Evolutionary conservation across 1,140 invertebrate genomes (phyloP).

Genomic region (Pogonomyrmex californicus): DNA sequence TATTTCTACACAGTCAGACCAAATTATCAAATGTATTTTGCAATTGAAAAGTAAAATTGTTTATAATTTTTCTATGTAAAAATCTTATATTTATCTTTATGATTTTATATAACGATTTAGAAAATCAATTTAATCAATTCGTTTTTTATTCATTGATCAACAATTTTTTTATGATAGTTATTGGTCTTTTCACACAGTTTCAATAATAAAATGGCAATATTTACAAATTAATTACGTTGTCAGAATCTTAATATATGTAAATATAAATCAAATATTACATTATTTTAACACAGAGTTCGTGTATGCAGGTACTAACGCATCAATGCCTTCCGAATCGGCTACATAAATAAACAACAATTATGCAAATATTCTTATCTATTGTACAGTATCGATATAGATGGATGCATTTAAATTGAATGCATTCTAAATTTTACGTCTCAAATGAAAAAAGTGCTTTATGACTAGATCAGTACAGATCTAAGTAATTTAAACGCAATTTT

Average conservation of each 20-base stretch:
- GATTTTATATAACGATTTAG: neutral
- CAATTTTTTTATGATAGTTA: neutral
- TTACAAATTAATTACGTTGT: neutral
- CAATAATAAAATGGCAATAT: neutral
- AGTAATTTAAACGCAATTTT: conserved; percentile 21
- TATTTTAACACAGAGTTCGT: conserved; percentile 11
- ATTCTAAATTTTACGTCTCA: neutral
- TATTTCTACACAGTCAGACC: too few relatives aligned
- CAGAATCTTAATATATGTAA: conserved; percentile 14
- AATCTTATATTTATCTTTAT: neutral
- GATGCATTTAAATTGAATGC: conserved; percentile 55
- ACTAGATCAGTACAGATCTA: conserved; percentile 43
- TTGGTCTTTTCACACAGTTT: neutral
- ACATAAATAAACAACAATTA: conserved; percentile 19
- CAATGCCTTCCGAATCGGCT: neutral
- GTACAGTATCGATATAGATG: conserved; percentile 18
- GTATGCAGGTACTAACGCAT: conserved; percentile 28
- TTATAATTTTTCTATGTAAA: neutral
- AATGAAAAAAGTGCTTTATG: conserved; percentile 22
- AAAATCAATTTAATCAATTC: neutral
- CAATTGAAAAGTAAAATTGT: too few relatives aligned
- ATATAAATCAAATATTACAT: conserved; percentile 30
- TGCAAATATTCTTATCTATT: conserved; percentile 26
- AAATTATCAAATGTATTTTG: too few relatives aligned
- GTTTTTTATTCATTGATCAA: conserved; percentile 22